Percentiles rank a stretch among this genome's conserved stretches.
phyloP scores from a whole-genome alignment of 2,888 invertebrate species.

The Anodontia alba region DNA sequence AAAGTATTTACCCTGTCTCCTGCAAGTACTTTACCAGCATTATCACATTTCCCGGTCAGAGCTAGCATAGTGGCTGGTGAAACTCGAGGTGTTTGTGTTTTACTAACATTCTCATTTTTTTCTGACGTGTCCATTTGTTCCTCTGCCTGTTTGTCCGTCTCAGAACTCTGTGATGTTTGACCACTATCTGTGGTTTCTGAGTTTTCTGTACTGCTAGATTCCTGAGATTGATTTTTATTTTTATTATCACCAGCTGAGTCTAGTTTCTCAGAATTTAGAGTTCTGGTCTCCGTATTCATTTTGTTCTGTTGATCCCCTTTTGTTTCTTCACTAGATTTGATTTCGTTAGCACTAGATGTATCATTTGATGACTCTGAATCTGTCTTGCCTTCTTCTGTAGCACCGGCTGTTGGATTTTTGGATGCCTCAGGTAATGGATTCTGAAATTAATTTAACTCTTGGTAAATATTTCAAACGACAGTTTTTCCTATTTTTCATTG shows the following conservation, averaged over 20 bases:
- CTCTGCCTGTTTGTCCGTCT: not conserved
- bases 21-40: not conserved
- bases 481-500: too few species aligned
- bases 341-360: not conserved
- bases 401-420: not conserved
- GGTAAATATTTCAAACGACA: slow-evolving; percentile 26
- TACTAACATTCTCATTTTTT: not conserved
- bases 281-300: not conserved
- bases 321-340: slow-evolving; percentile 13
- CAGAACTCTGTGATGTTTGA: slow-evolving; percentile 7
- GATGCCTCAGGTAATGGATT: not conserved
- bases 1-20: slow-evolving; percentile 8
- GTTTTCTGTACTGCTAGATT: slow-evolving; percentile 9
- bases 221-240: not conserved
- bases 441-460: not conserved
- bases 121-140: not conserved
- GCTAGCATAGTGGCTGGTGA: not conserved
- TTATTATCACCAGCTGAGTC: not conserved
- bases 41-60: not conserved
- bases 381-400: not conserved
- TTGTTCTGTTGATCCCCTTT: slow-evolving; percentile 10
- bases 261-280: not conserved
- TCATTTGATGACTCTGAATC: not conserved
- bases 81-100: not conserved
- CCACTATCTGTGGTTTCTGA: slow-evolving; percentile 20